Evolutionary conservation across 2,113 vertebrate species (phyloP).

Genomic region (Vidua chalybeata): DNA sequence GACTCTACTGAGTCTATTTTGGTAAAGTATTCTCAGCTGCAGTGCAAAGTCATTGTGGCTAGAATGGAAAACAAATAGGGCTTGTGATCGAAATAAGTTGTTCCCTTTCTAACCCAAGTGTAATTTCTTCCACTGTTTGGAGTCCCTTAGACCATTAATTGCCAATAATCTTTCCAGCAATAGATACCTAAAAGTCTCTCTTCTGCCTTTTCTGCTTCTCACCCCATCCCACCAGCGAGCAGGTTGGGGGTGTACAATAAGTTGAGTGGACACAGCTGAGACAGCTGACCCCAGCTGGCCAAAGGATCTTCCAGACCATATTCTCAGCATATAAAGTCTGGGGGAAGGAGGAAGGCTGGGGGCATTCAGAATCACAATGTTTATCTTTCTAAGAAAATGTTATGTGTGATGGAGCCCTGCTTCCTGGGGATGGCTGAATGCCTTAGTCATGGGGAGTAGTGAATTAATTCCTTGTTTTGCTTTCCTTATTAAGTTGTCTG

Average conservation of each 20-base stretch:
- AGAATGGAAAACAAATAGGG: not conserved
- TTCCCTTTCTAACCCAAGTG: not conserved
- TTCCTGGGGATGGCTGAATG: not conserved
- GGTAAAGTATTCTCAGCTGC: slow-evolving; percentile 77
- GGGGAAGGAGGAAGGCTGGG: not conserved
- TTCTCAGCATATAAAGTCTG: not conserved
- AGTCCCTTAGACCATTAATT: not conserved
- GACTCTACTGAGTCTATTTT: slow-evolving; percentile 73
- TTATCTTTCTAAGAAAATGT: not conserved
- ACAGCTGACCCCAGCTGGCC: not conserved
- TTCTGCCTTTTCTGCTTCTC: not conserved
- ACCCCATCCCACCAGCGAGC: accelerated
- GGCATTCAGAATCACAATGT: not conserved
- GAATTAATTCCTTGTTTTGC: not conserved
- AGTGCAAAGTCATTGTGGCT: slow-evolving; percentile 90
- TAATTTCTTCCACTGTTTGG: not conserved
- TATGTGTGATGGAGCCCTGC: not conserved
- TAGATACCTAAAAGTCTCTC: not conserved
- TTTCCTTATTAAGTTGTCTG: not conserved
- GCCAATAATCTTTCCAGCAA: not conserved
- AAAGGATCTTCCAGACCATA: not conserved
- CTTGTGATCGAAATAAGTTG: not conserved
- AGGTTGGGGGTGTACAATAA: not conserved
- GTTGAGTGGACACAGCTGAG: too few species aligned
- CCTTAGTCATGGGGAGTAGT: not conserved